phyloP scores from a whole-genome alignment of 2,888 invertebrate genomes.

The Achlya flavicornis region DNA sequence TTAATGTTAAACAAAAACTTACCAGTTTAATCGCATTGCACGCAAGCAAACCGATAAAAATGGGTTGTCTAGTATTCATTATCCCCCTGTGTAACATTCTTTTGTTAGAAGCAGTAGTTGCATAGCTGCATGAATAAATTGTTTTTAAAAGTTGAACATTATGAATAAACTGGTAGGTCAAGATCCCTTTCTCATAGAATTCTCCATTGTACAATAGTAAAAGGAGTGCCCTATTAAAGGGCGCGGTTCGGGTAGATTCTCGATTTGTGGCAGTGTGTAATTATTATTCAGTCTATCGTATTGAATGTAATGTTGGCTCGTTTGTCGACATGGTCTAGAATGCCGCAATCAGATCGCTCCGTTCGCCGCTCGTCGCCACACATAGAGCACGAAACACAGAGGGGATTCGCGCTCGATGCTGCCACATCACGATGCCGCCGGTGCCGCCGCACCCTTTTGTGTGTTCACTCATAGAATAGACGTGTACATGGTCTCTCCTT shows the following conservation, averaged over 20 bases:
- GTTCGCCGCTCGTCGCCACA: background rate
- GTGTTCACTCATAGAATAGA: conserved; percentile 19
- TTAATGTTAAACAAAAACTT: conserved; percentile 46
- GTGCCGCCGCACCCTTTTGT: conserved; percentile 45
- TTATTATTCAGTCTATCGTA: conserved; percentile 61
- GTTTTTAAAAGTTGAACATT: conserved; percentile 76
- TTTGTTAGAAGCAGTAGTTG: conserved; percentile 75
- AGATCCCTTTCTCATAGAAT: conserved; percentile 83
- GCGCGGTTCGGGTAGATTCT: conserved; percentile 69
- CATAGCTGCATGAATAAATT: conserved; percentile 82
- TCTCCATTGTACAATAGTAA: conserved; percentile 77
- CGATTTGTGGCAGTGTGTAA: conserved; percentile 48
- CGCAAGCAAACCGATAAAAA: conserved; percentile 81
- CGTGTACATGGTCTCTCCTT: conserved; percentile 42
- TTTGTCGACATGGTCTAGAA: conserved; percentile 10
- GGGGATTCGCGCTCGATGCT: background rate
- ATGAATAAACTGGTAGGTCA: conserved; percentile 82
- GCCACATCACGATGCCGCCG: background rate
- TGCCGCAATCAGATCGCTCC: background rate
- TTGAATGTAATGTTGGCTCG: conserved; percentile 9
- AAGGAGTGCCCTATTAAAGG: conserved; percentile 79
- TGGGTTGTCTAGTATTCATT: conserved; percentile 80
- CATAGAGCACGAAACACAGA: conserved; percentile 1
- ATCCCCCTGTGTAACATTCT: conserved; percentile 81
- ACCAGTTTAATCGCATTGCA: conserved; percentile 68